A percentile compares a stretch with the other conserved stretches of the same genome.
Conservation (phyloP, 1,140 invertebrate genomes). For the Zaprionus camerounensis region DNA sequence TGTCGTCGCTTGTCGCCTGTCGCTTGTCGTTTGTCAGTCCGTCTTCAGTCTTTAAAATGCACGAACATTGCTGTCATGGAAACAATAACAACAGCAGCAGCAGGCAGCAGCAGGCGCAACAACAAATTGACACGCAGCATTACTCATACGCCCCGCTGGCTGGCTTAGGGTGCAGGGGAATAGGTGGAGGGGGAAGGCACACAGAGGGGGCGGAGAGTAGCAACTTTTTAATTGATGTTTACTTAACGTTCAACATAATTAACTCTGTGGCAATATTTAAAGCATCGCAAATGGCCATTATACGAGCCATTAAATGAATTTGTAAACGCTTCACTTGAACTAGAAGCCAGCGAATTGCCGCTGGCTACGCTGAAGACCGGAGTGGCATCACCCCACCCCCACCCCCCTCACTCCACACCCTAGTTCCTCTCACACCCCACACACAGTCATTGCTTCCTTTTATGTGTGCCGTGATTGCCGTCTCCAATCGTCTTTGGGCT, state of each 20-base stretch:
- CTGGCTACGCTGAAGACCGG: not conserved
- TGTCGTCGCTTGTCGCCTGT: slow-evolving; percentile 16
- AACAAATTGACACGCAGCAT: slow-evolving; percentile 49
- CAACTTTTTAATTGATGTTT: slow-evolving; percentile 80
- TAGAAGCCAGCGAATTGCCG: slow-evolving; percentile 41
- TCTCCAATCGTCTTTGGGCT: slow-evolving; percentile 3
- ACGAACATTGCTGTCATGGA: slow-evolving; percentile 66
- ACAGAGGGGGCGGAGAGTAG: not conserved
- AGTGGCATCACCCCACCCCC: not conserved
- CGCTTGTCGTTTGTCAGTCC: slow-evolving; percentile 5
- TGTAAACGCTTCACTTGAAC: slow-evolving; percentile 72
- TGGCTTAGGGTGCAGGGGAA: no score
- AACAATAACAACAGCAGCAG: slow-evolving; percentile 52
- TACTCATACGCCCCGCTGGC: slow-evolving; percentile 47
- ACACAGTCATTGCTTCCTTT: slow-evolving; percentile 1
- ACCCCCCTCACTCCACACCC: not conserved
- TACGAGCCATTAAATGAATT: slow-evolving; percentile 76
- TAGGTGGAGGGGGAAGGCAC: not conserved
- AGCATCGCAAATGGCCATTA: slow-evolving; percentile 75
- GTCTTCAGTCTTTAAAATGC: slow-evolving; percentile 70
- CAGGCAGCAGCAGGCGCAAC: slow-evolving; percentile 19
- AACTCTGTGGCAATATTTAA: slow-evolving; percentile 75
- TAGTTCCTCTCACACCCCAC: not conserved
- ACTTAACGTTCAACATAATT: slow-evolving; percentile 82
- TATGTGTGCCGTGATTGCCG: slow-evolving; percentile 36